Base-by-base conservation (phyloP, 92 coral and sea anemone species). In the Scolanthus callimorphus region DNA sequence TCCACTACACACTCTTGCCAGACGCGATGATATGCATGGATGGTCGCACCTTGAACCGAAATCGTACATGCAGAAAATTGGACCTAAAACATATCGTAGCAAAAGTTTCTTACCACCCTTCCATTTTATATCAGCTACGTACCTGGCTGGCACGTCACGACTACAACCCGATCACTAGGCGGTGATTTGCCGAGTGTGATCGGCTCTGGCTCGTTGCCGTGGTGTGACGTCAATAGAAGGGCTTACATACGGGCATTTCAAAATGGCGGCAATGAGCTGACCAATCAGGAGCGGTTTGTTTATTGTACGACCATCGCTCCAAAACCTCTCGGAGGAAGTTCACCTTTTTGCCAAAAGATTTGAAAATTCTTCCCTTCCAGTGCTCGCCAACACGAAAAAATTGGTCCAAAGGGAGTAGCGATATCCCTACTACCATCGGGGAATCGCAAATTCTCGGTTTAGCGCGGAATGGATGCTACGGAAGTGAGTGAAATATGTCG, bases 211-310 rank as follows among this genome's bases (percentile, higher is more conserved):
- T 34, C 41, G 41, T 34, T 34, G 41, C 13, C 13, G 77, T 59
- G 50, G 26, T 63, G 79, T 71, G 95, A 75, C 94, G 84, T 80
- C 88, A 81, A 73, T 71, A 76, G 63, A 80, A 59, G 39, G 78
- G 64, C 39, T 0, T 19, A 17, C 98, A 92, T 92, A 96, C 98
- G 98, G 98, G 98, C 63, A 76, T 63, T 80, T 64, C 89, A 92
- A 88, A 68, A 88, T 88, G 98, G 98, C 98, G 98, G 92, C 89
- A 85, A 73, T 77, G 74, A 83, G 89, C 63, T 71, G 81, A 78
- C 98, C 98, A 92, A 92, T 92, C 94, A 92, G 98, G 84, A 80
- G 78, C 94, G 88, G 70, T 86, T 68, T 92, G 96, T 88, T 92
- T 92, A 84, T 88, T 88, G 95, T 78, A 69, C 85, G 80, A 76